These are phyloP conservation scores for Holacanthella duospinosa DNA, from an alignment of 2,888 invertebrate genomes.

Conservation along the genomic window DNA sequence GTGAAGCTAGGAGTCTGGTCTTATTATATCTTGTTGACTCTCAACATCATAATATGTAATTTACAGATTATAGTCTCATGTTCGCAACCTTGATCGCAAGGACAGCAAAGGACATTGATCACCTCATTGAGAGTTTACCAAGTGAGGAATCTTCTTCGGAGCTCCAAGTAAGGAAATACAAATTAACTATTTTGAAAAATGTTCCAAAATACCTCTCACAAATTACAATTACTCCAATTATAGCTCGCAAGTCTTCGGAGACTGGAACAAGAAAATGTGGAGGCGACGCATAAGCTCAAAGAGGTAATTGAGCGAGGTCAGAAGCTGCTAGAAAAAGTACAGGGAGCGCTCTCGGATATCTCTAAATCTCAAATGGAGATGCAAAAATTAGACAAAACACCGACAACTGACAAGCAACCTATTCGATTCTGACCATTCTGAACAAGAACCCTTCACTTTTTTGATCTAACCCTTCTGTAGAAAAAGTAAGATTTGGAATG, in stretches of 20 bases:
- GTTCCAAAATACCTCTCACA: not conserved
- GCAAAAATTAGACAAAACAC: slow-evolving; percentile 54
- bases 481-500: no score
- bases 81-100: slow-evolving; percentile 91
- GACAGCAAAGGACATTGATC: slow-evolving; percentile 96
- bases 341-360: slow-evolving; percentile 82
- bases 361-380: slow-evolving; percentile 83
- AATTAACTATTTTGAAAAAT: not conserved
- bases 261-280: slow-evolving; percentile 83
- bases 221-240: not conserved
- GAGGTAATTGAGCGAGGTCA: slow-evolving; percentile 77
- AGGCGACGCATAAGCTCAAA: slow-evolving; percentile 75
- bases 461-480: no score
- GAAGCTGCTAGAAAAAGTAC: slow-evolving; percentile 72
- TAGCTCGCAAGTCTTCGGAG: slow-evolving; percentile 55
- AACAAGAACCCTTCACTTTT: no score
- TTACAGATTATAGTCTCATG: slow-evolving; percentile 71
- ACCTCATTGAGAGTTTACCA: slow-evolving; percentile 86
- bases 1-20: no score
- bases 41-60: no score
- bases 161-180: slow-evolving; percentile 57
- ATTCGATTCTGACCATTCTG: not conserved
- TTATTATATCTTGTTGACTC: no score
- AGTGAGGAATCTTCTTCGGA: slow-evolving; percentile 93
- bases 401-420: no score